Conservation (phyloP, 2,888 invertebrate species). For the Gryllus longicercus region DNA sequence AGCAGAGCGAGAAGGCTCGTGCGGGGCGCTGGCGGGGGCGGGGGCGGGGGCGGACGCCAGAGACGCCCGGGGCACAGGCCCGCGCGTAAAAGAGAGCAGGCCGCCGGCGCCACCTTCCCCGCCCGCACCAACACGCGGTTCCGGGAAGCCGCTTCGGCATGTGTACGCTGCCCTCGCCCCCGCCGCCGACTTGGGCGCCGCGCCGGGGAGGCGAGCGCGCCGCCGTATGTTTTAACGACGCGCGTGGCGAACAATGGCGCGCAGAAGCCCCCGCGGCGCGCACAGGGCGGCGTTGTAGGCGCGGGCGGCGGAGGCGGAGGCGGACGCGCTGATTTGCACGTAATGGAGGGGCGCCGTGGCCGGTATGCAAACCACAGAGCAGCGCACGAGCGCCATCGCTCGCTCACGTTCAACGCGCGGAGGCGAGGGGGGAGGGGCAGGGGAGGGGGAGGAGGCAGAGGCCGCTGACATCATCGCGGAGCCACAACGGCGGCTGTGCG, state of each 20-base stretch:
- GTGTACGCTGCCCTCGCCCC: not conserved
- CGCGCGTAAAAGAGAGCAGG: too few relatives aligned
- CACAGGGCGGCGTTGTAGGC: not conserved
- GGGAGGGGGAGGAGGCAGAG: conserved; percentile 11
- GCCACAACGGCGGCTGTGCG: not conserved
- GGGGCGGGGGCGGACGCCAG: too few relatives aligned
- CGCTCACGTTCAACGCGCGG: not conserved
- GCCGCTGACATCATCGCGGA: conserved; percentile 21
- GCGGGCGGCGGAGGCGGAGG: not conserved
- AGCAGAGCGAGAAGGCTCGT: too few relatives aligned
- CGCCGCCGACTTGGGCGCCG: not conserved
- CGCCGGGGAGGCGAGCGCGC: not conserved
- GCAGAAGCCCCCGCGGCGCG: not conserved
- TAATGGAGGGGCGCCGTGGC: conserved; percentile 21
- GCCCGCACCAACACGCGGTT: not conserved
- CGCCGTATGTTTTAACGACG: not conserved
- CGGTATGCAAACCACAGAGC: conserved; percentile 5
- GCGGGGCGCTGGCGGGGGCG: too few relatives aligned
- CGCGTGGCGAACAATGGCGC: not conserved
- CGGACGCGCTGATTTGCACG: not conserved
- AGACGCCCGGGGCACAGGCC: too few relatives aligned
- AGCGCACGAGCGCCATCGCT: not conserved
- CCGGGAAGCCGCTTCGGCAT: too few relatives aligned
- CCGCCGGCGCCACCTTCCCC: not conserved
- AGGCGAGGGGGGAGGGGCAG: not conserved